Base-by-base conservation (phyloP, 1,140 invertebrate species). In the Sipha flava region DNA sequence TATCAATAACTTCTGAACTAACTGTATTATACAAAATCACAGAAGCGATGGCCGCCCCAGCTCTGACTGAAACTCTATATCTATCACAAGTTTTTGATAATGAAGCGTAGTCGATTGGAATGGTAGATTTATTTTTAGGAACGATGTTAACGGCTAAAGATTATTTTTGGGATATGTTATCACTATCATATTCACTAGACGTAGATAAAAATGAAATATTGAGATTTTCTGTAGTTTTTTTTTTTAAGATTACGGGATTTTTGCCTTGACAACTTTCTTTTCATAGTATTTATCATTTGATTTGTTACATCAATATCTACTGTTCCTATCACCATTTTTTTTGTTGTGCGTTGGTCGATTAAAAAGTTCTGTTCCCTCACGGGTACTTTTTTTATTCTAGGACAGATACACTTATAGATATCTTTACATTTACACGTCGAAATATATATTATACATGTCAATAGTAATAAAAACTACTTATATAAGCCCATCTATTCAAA, bases 301-400 rank as follows among this genome's bases (percentile, higher is more conserved):
- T 57, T 43, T 40, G 72, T 75, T 12, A 12, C 49, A 21, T 21
- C 49, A 18, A 75, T 47, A 23, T 75, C 40, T 45, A 77, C 49
- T 57, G 45, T 29, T 49, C 73, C 73, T 12, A 77, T 77, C n/a
- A n/a, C n/a, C 49, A 49, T 77, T 26, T 54, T 49, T 26, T 45
- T 77, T 2, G 23, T 29, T 62, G 47, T 77, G 10, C 73, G 18
- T 59, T 77, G 73, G 49, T 77, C 73, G 45, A 77, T 54, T 59
- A 77, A 26, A 21, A 77, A 77, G 45, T n/a, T 21, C 29, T 45
- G 37, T 49, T 77, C 73, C 10, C 45, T 23, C 18, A 16, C 16
- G 3, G 73, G 73, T 45, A 77, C 26, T 49, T 59, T 77, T 23
- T 29, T 29, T 29, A 34, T 34, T 21, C 16, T 52, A 52, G 47